A percentile compares a stretch with the other conserved stretches of the same genome.
phyloP scores from a whole-genome alignment of 53 echinoderm and acorn worm genomes.

The Mesocentrotus franciscanus region DNA sequence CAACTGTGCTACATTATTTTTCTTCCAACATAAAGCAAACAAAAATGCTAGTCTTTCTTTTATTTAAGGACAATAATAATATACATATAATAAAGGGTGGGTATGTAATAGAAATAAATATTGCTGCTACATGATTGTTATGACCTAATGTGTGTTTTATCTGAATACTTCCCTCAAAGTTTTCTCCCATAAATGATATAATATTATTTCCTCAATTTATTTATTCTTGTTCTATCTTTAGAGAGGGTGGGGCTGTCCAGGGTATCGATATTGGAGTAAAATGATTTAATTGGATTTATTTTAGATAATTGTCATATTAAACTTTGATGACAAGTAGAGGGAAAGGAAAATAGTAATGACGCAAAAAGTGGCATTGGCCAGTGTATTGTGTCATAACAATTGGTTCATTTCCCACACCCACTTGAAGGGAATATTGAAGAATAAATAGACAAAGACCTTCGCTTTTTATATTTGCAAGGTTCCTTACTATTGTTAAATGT shows the following conservation, averaged over 20 bases:
- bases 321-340: not conserved
- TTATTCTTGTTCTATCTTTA: not conserved
- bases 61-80: too few relatives aligned
- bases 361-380: not conserved
- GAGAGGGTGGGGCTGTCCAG: not conserved
- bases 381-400: conserved; percentile 7
- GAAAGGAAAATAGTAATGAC: not conserved
- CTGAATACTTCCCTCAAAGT: not conserved
- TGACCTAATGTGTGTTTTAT: not conserved
- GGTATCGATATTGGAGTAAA: not conserved
- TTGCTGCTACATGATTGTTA: not conserved
- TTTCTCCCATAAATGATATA: not conserved
- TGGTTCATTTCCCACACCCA: conserved; percentile 19
- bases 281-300: not conserved
- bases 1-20: too few relatives aligned
- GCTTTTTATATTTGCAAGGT: not conserved
- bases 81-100: too few relatives aligned
- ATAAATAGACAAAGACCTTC: conserved; percentile 35
- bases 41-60: too few relatives aligned
- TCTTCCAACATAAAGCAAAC: too few relatives aligned
- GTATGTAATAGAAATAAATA: not conserved
- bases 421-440: not conserved
- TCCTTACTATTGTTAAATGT: not conserved
- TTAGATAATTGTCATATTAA: not conserved
- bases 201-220: not conserved